Conservation (phyloP, 2,888 invertebrate species). For the Itoplectis maculator region DNA sequence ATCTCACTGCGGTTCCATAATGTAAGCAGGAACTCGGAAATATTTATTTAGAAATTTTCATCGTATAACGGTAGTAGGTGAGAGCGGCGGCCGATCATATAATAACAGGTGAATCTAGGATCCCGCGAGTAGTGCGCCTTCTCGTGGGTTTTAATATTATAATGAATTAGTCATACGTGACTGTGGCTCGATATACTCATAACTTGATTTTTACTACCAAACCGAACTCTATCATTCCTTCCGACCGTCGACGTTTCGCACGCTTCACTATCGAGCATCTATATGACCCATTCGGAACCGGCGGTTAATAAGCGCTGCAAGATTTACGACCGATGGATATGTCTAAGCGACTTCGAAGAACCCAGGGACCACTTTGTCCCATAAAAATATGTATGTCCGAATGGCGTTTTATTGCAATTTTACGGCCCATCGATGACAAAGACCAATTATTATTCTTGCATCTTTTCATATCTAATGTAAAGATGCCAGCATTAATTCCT, state of each 20-base stretch:
- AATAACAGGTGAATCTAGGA: slow-evolving; percentile 20
- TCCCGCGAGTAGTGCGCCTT: background rate
- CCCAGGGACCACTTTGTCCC: background rate
- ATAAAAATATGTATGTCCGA: slow-evolving; percentile 8
- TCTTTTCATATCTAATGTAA: background rate
- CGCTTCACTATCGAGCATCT: slow-evolving; percentile 8
- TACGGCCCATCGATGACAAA: slow-evolving; percentile 4
- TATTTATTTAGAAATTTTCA: slow-evolving; percentile 14
- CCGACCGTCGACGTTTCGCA: slow-evolving; percentile 5
- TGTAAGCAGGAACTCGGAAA: slow-evolving; percentile 1
- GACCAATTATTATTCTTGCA: background rate
- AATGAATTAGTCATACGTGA: slow-evolving; percentile 17
- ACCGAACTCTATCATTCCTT: background rate
- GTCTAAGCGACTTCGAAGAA: background rate
- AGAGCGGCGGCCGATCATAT: background rate
- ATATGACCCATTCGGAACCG: slow-evolving; percentile 1
- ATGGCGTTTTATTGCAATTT: background rate
- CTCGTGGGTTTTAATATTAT: background rate
- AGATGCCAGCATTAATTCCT: background rate
- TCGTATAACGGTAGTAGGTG: slow-evolving; percentile 10
- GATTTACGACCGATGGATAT: slow-evolving; percentile 7
- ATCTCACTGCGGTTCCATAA: slow-evolving; percentile 5
- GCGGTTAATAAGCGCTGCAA: slow-evolving; percentile 14
- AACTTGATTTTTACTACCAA: background rate
- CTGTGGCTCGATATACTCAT: slow-evolving; percentile 8